phyloP scores from a whole-genome alignment of 2,888 invertebrate genomes.

The Drosophila stalkeri region DNA sequence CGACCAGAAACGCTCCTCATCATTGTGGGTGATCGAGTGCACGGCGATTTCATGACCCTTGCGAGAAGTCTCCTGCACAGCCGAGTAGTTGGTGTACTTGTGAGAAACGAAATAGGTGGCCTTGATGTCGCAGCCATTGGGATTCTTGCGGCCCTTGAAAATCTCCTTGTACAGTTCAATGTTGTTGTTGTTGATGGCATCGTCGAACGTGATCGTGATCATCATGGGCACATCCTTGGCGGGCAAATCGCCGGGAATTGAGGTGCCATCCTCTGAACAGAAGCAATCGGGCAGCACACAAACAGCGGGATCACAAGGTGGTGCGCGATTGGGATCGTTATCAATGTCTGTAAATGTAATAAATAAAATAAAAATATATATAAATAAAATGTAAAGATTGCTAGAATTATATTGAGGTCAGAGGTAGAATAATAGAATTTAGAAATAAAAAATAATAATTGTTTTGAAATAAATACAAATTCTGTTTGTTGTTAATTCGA shows the following conservation, averaged over 20 bases:
- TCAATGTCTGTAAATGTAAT: slow-evolving; percentile 89
- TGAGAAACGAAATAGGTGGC: slow-evolving; percentile 96
- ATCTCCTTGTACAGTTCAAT: slow-evolving; percentile 97
- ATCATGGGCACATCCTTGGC: slow-evolving; percentile 95
- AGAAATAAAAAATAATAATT: not conserved
- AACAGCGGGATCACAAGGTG: slow-evolving; percentile 93
- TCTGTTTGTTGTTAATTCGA: not conserved
- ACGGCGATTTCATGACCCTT: slow-evolving; percentile 97
- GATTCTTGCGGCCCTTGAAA: slow-evolving; percentile 95
- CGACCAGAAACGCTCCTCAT: slow-evolving; percentile 96
- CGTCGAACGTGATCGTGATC: slow-evolving; percentile 97
- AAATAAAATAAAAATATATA: not conserved
- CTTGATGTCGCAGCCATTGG: slow-evolving; percentile 97
- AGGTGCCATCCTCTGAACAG: slow-evolving; percentile 96
- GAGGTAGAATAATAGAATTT: not conserved
- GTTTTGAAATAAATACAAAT: not conserved
- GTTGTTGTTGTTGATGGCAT: slow-evolving; percentile 97
- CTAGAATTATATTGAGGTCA: not conserved
- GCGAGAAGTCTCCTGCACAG: slow-evolving; percentile 95
- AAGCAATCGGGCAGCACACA: slow-evolving; percentile 96
- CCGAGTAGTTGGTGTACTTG: slow-evolving; percentile 97
- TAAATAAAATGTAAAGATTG: not conserved
- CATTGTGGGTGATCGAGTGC: slow-evolving; percentile 97
- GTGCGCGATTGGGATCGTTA: slow-evolving; percentile 96
- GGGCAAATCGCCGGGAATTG: slow-evolving; percentile 93